Base-by-base conservation (phyloP, 2,113 vertebrate genomes). In the Falco punctatus region DNA sequence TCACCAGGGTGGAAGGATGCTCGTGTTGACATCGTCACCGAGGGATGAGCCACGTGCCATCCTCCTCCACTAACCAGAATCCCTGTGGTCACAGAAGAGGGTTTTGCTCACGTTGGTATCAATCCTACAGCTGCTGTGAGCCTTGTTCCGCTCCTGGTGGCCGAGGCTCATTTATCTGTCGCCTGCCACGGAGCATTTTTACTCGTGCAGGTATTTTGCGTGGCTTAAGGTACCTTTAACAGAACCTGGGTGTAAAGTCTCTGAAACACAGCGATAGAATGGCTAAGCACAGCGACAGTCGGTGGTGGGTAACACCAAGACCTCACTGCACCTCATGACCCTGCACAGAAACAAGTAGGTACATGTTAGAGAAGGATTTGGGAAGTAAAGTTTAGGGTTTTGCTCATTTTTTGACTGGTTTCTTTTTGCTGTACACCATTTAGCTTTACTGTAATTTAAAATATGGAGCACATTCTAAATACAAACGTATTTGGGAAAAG, bases 271-370 rank as follows among this genome's bases (percentile, higher is more conserved):
- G 48, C 3, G 2, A 14, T 3, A 2, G 1, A 40, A n/a, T 2
- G 1, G 40, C 71, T 5, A 4, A 18, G 17, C 48, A 0, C 13
- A 24, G 88, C 54, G 81, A 35, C 19, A 1, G 59, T 3, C 32
- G 4, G 1, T 3, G 19, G 59, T 4, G 58, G 74, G 4, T 4
- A 10, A 5, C 58, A 46, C 27, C 2, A 1, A 8, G 28, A n/a
- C 35, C 44, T 15, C 59, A 0, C 52, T 33, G 81, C 65, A 13
- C 10, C 72, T 27, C n/a, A 0, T 5, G 28, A 13, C 26, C 72
- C 65, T 64, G 65, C 15, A 30, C 38, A 23, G 51, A 35, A n/a
- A 58, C 14, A 30, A 42, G 35, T 5, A 24, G 35, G 65, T n/a
- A 8, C 40, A 2, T 1, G 9, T 22, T 19, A 57, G 15, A 13